Evolutionary conservation across 2,888 invertebrate genomes (phyloP), one percentile per base, ranked within the genome.

Genomic region (Venusia cambrica): DNA sequence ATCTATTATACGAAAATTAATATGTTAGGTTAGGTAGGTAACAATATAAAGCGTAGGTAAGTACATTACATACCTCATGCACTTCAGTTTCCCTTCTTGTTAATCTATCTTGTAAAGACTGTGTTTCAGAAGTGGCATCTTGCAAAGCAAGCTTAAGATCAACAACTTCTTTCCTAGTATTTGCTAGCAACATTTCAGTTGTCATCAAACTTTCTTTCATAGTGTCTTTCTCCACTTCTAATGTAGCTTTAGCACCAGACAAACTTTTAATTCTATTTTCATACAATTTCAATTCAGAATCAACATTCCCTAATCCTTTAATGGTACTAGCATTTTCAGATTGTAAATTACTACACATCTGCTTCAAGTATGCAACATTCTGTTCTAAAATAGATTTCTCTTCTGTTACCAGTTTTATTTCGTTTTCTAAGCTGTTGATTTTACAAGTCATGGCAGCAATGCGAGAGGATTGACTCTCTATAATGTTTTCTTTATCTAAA

Each of bases 141-240:
- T 92, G 90, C 60, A 92, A 87, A 5, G 87, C 77, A 18, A 91
- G 56, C 56, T 91, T 90, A 15, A 90, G 77, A 38, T 91, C 89
- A 11, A 92, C 90, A n/a, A 68, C 88, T 87, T 56, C 93, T 89
- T 64, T 92, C 91, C 78, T 94, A 89, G 67, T 89, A 88, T 73
- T 94, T 90, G 61, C 93, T 59, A 77, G 89, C 88, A 59, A 88
- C n/a, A 88, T 88, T 51, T 92, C 92, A 4, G 90, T 77, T 29
- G 89, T 83, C 20, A 85, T 79, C 27, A 90, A 80, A 43, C 89
- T 89, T 19, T 90, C 89, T 35, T 78, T 83, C 32, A 90, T 73
- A 48, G 90, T 90, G 7, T 89, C 88, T 37, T 92, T 74, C 55
- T 94, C 92, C 2, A 88, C 77, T 74, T 94, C 92, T 48, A 94